Conservation (phyloP, 1,140 invertebrate species). For the Lucilia sericata region DNA sequence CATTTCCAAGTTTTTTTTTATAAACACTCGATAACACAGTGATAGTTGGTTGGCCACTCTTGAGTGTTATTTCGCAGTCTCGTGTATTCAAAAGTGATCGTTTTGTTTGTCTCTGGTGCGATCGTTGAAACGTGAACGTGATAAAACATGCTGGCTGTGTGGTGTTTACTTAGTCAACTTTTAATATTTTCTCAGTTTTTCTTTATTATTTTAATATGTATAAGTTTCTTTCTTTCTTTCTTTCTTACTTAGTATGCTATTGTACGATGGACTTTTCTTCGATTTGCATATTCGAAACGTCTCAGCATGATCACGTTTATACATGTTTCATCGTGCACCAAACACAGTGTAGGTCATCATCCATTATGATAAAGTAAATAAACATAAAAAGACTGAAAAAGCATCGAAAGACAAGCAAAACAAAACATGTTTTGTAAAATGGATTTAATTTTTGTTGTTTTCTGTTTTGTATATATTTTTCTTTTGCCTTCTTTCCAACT, state of each 20-base stretch:
- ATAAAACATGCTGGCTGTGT: slow-evolving; percentile 11
- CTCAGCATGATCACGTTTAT: slow-evolving; percentile 14
- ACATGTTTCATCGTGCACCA: slow-evolving; percentile 9
- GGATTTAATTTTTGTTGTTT: neutral
- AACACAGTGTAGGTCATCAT: slow-evolving; percentile 33
- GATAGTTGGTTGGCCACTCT: neutral
- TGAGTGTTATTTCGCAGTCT: neutral
- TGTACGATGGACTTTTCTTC: neutral
- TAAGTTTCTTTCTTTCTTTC: no score
- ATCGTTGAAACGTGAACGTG: neutral
- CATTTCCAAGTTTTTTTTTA: no score
- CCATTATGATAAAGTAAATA: neutral
- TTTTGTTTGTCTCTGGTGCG: neutral
- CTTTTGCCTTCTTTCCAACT: neutral
- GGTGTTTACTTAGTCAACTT: neutral
- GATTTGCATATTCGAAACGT: neutral
- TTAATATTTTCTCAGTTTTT: neutral
- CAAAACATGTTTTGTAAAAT: slow-evolving; percentile 22
- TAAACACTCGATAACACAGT: neutral
- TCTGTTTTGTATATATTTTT: neutral
- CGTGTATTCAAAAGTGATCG: neutral
- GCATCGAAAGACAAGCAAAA: neutral
- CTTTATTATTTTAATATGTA: neutral
- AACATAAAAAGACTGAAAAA: neutral
- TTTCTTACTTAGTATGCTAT: neutral